A percentile compares a stretch with the other conserved stretches of the same genome.
phyloP scores from a whole-genome alignment of 2,888 invertebrate species.

The Drosophila anomalata region DNA sequence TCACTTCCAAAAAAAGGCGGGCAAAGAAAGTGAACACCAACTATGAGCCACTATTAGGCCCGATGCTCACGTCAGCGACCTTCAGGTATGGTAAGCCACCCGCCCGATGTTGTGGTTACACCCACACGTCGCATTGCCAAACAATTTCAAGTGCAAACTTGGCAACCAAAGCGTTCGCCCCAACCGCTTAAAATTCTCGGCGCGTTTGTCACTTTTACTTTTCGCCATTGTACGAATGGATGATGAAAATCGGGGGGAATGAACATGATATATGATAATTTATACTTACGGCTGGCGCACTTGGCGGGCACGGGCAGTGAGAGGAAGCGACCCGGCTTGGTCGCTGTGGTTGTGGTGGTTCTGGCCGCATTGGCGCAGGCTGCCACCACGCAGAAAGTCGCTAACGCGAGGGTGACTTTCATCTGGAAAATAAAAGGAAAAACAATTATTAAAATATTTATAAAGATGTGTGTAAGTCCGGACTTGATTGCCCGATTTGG shows the following conservation, averaged over 20 bases:
- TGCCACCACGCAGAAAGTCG: slow-evolving; percentile 85
- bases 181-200: slow-evolving; percentile 57
- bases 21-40: slow-evolving; percentile 36
- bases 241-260: not conserved
- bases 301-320: slow-evolving; percentile 92
- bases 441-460: not conserved
- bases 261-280: not conserved
- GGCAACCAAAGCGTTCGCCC: slow-evolving; percentile 31
- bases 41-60: not conserved
- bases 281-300: slow-evolving; percentile 92
- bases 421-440: slow-evolving; percentile 85
- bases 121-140: slow-evolving; percentile 73
- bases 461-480: not conserved
- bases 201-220: slow-evolving; percentile 69
- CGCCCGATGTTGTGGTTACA: slow-evolving; percentile 37
- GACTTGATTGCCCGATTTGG: slow-evolving; percentile 24
- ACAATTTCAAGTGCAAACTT: slow-evolving; percentile 73
- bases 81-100: slow-evolving; percentile 41
- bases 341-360: slow-evolving; percentile 85
- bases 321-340: slow-evolving; percentile 92
- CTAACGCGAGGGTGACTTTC: slow-evolving; percentile 88
- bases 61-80: slow-evolving; percentile 63
- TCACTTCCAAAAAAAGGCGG: slow-evolving; percentile 14
- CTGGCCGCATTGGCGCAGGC: slow-evolving; percentile 87
- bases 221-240: slow-evolving; percentile 33